phyloP scores from a whole-genome alignment of 2,113 vertebrate species.

The Reinhardtius hippoglossoides region DNA sequence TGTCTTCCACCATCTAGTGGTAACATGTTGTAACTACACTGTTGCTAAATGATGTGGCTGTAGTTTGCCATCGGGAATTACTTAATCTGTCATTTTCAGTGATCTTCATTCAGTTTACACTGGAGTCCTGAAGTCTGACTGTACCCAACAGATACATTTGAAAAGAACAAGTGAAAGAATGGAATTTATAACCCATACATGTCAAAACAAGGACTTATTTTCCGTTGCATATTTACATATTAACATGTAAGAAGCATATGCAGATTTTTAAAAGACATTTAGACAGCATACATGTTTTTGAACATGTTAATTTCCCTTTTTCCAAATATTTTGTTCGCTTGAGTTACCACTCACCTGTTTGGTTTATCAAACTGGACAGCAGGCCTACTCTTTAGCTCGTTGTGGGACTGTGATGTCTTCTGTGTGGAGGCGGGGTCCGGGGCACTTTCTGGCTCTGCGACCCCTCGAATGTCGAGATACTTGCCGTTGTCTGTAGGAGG shows the following conservation, averaged over 20 bases:
- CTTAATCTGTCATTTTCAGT: too few species aligned
- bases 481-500: constrained; percentile 86
- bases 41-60: neutral
- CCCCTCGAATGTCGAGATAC: constrained; percentile 87
- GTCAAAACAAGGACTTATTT: neutral
- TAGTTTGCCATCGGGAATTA: neutral
- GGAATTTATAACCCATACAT: neutral
- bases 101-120: too few species aligned
- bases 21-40: neutral
- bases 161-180: too few species aligned
- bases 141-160: neutral
- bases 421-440: constrained; percentile 64
- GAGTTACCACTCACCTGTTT: constrained; percentile 87
- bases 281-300: neutral
- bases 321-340: neutral
- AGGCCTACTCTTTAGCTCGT: constrained; percentile 82
- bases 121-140: neutral
- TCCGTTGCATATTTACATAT: neutral
- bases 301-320: neutral
- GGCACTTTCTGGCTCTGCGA: constrained; percentile 73
- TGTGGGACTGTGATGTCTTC: constrained; percentile 80
- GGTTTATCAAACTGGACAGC: constrained; percentile 91
- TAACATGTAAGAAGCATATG: neutral
- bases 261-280: neutral
- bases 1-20: constrained; percentile 62